Conservation (phyloP, 2,113 vertebrate species). For the Sardina pilchardus region DNA sequence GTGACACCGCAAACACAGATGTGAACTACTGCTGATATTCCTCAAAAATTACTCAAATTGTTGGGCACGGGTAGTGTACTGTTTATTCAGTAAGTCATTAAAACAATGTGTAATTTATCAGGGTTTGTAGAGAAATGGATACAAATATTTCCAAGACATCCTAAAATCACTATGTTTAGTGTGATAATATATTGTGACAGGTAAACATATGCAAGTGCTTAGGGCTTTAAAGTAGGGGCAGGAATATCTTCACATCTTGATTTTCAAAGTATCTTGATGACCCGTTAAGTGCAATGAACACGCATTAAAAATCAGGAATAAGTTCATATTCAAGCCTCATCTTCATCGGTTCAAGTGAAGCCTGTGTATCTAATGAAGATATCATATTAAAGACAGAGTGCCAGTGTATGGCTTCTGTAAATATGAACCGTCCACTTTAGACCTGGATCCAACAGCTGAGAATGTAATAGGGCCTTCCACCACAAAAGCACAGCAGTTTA, state of each 20-base stretch:
- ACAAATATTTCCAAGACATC: background rate
- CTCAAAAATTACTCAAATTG: background rate
- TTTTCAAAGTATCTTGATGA: constrained; percentile 64
- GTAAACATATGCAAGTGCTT: too few relatives aligned
- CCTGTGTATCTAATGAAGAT: constrained; percentile 18
- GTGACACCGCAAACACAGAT: constrained; percentile 17
- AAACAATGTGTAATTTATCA: background rate
- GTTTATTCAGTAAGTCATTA: background rate
- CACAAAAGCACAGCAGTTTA: constrained; percentile 39
- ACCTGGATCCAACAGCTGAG: constrained; percentile 62
- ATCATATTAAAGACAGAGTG: constrained; percentile 29
- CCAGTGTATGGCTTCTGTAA: constrained; percentile 28
- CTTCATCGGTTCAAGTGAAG: constrained; percentile 35
- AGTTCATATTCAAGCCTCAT: background rate
- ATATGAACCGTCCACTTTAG: constrained; percentile 50
- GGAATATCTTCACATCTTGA: constrained; percentile 66
- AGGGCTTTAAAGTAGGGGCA: constrained; percentile 35
- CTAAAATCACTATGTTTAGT: too few relatives aligned
- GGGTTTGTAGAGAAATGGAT: background rate
- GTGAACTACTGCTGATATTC: background rate
- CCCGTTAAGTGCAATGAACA: too few relatives aligned
- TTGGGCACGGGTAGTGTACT: background rate
- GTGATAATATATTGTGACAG: too few relatives aligned
- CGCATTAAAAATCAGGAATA: background rate
- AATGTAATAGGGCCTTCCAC: constrained; percentile 55